Evolutionary conservation across 1,140 invertebrate species (phyloP).

Genomic region (Papilio machaon): DNA sequence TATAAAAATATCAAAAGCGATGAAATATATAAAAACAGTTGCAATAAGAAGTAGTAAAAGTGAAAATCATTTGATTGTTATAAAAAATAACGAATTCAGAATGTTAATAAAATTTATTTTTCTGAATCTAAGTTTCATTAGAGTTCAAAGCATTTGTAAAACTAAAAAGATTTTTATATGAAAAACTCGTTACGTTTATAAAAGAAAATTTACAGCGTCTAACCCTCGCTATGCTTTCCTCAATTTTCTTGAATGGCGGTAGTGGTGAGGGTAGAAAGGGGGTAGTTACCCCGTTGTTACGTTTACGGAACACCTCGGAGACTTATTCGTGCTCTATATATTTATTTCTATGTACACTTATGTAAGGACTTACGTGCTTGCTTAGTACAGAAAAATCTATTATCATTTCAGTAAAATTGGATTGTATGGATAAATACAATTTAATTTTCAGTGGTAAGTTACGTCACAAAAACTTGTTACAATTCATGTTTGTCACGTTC

Average conservation of each 20-base stretch:
- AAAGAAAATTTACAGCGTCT: constrained; percentile 8
- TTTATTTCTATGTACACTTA: not conserved
- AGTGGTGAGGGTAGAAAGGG: constrained; percentile 32
- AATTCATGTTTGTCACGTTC: no score
- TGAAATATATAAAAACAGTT: no score
- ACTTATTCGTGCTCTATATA: constrained; percentile 33
- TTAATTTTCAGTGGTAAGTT: no score
- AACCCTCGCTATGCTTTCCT: constrained; percentile 30
- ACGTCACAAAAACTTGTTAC: no score
- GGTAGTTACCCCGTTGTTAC: constrained; percentile 32
- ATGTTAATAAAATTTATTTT: no score
- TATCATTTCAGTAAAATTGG: not conserved
- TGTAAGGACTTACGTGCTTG: not conserved
- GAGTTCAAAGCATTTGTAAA: not conserved
- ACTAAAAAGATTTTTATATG: not conserved
- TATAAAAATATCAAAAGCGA: no score
- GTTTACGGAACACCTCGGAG: constrained; percentile 46
- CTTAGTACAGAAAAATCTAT: not conserved
- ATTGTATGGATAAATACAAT: no score
- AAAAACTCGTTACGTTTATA: constrained; percentile 12
- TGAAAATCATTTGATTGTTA: not conserved
- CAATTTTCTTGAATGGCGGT: constrained; percentile 37
- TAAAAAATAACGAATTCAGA: no score
- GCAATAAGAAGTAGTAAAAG: no score
- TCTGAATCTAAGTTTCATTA: not conserved